Evolutionary conservation across 2,888 invertebrate genomes (phyloP).

Genomic region (Argyresthia albistria): DNA sequence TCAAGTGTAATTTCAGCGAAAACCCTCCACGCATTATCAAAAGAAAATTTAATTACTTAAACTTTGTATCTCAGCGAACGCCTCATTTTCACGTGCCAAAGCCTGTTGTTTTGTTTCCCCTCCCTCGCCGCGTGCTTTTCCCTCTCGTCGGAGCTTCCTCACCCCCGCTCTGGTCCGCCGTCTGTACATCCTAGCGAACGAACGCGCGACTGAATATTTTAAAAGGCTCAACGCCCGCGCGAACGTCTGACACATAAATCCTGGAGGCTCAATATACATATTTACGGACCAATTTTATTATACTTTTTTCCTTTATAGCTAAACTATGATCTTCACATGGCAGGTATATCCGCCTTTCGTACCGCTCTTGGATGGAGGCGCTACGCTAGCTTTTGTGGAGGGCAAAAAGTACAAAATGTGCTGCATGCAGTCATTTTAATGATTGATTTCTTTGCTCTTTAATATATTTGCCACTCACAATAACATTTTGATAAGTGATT

Average conservation of each 20-base stretch:
- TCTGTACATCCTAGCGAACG: conserved; percentile 3
- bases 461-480: no score
- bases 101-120: conserved; percentile 30
- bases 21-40: background rate
- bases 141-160: no score
- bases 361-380: no score
- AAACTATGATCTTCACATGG: no score
- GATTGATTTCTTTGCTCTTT: no score
- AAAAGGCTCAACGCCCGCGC: conserved; percentile 22
- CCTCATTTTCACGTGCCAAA: conserved; percentile 26
- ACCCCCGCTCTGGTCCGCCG: conserved; percentile 3
- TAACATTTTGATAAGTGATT: no score
- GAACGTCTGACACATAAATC: conserved; percentile 24
- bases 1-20: no score
- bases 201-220: conserved; percentile 30
- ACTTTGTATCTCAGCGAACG: background rate
- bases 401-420: no score
- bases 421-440: no score
- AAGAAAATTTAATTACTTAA: background rate
- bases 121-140: conserved; percentile 1
- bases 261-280: conserved; percentile 14
- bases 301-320: no score
- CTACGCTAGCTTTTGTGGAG: no score
- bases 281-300: conserved; percentile 15
- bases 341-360: no score